These are phyloP conservation scores for Autographa gamma DNA, from an alignment of 2,888 invertebrate genomes.

Conservation along the genomic window DNA sequence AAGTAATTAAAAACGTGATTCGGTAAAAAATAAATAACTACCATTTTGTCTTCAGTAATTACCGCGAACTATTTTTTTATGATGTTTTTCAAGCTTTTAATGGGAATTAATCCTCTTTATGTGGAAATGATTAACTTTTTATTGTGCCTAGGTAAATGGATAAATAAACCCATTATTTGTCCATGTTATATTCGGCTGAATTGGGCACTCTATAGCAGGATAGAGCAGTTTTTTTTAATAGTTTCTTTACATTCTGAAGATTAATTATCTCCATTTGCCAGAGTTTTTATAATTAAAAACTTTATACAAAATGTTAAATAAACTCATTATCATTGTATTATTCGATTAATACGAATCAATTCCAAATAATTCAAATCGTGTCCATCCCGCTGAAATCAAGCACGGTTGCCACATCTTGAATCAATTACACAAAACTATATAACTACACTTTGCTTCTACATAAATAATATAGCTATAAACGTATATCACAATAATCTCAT, in stretches of 20 bases:
- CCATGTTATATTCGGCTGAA: too few species aligned
- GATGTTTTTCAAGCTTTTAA: constrained; percentile 4
- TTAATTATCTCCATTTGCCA: too few species aligned
- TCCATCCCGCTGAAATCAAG: not conserved
- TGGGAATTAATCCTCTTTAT: not conserved
- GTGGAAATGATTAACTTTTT: not conserved
- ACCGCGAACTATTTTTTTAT: constrained; percentile 3
- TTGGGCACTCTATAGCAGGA: too few species aligned
- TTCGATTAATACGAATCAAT: not conserved
- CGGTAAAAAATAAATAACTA: constrained; percentile 25
- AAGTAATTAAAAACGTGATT: constrained; percentile 27
- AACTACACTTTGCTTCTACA: not conserved
- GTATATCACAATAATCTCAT: not conserved
- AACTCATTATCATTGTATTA: too few species aligned
- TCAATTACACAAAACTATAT: not conserved
- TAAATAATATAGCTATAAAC: not conserved
- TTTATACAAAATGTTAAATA: too few species aligned
- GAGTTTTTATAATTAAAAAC: too few species aligned
- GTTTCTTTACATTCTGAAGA: too few species aligned
- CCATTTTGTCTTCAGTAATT: constrained; percentile 21
- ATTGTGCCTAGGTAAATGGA: not conserved
- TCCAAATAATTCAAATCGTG: not conserved
- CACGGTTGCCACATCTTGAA: not conserved
- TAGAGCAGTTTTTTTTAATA: too few species aligned
- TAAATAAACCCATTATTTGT: too few species aligned